Evolutionary conservation across 2,797 vertebrate genomes (phyloP).

Genomic region (Melanotaenia maccullochi): DNA sequence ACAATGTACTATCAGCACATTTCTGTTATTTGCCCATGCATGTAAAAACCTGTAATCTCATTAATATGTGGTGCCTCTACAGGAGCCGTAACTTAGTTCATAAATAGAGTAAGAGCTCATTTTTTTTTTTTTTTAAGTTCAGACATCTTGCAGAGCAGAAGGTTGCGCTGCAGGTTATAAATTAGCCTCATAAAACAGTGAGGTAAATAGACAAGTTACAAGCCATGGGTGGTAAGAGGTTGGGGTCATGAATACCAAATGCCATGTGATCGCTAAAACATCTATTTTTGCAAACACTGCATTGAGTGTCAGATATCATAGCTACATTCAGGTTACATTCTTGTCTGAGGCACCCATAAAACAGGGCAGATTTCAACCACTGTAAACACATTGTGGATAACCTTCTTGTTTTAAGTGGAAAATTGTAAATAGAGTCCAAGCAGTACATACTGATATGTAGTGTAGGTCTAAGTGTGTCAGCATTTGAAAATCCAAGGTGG

Average conservation of each 20-base stretch:
- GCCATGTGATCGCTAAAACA: conserved; percentile 47
- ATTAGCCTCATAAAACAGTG: conserved; percentile 61
- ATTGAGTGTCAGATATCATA: conserved; percentile 40
- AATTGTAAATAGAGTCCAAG: conserved; percentile 29
- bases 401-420: neutral
- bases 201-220: conserved; percentile 47
- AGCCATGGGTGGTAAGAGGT: conserved; percentile 21
- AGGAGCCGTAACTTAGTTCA: conserved; percentile 14
- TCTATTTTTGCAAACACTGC: conserved; percentile 56
- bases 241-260: conserved; percentile 37
- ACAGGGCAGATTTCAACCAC: neutral
- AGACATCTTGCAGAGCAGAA: conserved; percentile 71
- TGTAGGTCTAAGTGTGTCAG: conserved; percentile 56
- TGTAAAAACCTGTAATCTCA: neutral
- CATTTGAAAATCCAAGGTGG: conserved; percentile 65
- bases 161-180: conserved; percentile 65
- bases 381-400: neutral
- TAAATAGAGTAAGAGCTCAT: conserved; percentile 39
- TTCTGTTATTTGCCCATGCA: neutral
- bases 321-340: conserved; percentile 15
- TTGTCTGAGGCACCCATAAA: conserved; percentile 13
- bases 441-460: conserved; percentile 5
- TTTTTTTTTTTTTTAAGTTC: conserved; percentile 45
- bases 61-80: conserved; percentile 10
- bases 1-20: neutral